phyloP scores from a whole-genome alignment of 2,113 vertebrate species.

The Ascaphus truei region DNA sequence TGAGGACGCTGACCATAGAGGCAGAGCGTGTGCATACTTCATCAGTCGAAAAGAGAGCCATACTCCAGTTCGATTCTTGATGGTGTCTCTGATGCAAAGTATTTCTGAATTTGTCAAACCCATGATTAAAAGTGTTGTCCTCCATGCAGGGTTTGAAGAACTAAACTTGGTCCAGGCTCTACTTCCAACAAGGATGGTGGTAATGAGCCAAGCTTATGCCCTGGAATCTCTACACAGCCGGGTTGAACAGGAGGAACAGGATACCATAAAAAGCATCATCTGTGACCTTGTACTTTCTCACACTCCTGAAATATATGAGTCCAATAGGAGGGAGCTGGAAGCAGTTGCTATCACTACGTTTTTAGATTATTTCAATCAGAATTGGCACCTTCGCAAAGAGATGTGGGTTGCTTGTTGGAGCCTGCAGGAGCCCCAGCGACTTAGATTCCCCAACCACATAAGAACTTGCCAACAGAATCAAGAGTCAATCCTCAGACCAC shows the following conservation, averaged over 20 bases:
- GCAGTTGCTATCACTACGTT: not conserved
- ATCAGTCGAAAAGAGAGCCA: slow-evolving; percentile 15
- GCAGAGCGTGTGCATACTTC: slow-evolving; percentile 30
- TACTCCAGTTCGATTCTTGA: slow-evolving; percentile 23
- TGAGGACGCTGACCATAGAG: slow-evolving; percentile 27
- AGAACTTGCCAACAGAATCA: slow-evolving; percentile 19
- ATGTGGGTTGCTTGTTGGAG: slow-evolving; percentile 34
- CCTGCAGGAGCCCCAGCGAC: slow-evolving; percentile 2
- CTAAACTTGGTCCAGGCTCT: slow-evolving; percentile 21
- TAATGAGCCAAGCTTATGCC: slow-evolving; percentile 32
- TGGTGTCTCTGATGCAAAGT: slow-evolving; percentile 34
- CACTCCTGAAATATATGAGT: slow-evolving; percentile 23
- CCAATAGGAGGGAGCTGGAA: slow-evolving; percentile 24
- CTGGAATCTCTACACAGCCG: slow-evolving; percentile 19
- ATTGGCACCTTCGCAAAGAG: slow-evolving; percentile 32
- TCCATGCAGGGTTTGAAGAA: not conserved
- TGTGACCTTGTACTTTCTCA: slow-evolving; percentile 23
- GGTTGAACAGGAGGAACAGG: not conserved
- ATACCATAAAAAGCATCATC: slow-evolving; percentile 4
- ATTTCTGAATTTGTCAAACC: slow-evolving; percentile 20
- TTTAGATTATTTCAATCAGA: slow-evolving; percentile 26
- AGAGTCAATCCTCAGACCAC: not conserved
- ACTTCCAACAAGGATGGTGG: slow-evolving; percentile 21
- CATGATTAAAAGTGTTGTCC: slow-evolving; percentile 11
- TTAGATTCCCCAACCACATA: slow-evolving; percentile 24